Evolutionary conservation across 2,797 vertebrate species (phyloP).

Genomic region (Cossypha heuglini): DNA sequence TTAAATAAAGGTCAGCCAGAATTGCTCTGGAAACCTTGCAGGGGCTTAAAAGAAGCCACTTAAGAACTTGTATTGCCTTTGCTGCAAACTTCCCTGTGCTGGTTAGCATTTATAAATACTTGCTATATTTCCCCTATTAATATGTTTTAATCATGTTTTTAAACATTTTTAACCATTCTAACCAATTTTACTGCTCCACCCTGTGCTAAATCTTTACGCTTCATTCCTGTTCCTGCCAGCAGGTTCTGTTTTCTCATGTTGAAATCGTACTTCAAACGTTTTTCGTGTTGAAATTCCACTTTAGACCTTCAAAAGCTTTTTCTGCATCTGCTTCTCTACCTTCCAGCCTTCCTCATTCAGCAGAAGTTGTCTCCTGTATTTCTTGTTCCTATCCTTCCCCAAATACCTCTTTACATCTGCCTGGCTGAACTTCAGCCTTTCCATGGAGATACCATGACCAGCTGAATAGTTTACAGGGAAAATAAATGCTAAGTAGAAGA

Average conservation of each 20-base stretch:
- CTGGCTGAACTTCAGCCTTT: conserved; percentile 4
- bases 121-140: neutral
- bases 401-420: neutral
- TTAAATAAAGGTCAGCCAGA: conserved; percentile 45
- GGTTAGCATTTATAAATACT: conserved; percentile 17
- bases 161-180: neutral
- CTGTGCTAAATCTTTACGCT: neutral
- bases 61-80: conserved; percentile 37
- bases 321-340: neutral
- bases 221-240: neutral
- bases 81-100: neutral
- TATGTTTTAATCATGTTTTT: neutral
- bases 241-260: neutral
- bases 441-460: neutral
- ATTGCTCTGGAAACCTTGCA: conserved; percentile 11
- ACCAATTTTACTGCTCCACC: neutral
- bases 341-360: neutral
- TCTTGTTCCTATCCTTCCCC: neutral
- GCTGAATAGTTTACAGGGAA: neutral
- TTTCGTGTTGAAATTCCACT: neutral
- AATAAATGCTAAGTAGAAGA: neutral
- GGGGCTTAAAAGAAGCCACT: neutral
- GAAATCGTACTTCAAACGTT: neutral
- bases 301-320: neutral
- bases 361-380: neutral